A percentile compares a stretch with the other conserved stretches of the same genome.
Evolutionary conservation across 2,797 vertebrate genomes (phyloP).

Genomic region (Helicolenus hilgendorfi): DNA sequence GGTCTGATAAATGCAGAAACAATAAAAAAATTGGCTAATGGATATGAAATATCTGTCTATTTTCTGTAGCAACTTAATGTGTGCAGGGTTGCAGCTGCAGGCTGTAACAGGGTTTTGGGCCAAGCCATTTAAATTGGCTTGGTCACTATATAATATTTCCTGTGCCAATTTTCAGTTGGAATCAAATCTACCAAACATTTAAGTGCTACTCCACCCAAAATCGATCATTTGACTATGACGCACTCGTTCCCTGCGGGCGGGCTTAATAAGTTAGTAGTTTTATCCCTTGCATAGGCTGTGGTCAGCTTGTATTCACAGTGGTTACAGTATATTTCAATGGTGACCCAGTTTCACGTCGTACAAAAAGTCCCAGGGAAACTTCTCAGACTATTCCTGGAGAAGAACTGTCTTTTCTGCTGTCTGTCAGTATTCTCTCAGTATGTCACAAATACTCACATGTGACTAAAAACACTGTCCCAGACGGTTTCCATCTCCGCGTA

Average conservation of each 20-base stretch:
- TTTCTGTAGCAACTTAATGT: not conserved
- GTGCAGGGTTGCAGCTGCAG: not conserved
- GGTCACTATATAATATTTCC: not conserved
- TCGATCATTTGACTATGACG: not conserved
- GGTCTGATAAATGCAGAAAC: not conserved
- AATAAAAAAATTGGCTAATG: not conserved
- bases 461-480: not conserved
- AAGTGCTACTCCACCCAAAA: slow-evolving; percentile 1
- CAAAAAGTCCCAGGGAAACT: not conserved
- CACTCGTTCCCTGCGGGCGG: not conserved
- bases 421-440: not conserved
- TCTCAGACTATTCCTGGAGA: not conserved
- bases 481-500: not conserved
- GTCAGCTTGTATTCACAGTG: not conserved
- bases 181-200: not conserved
- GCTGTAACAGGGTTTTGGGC: not conserved
- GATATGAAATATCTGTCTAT: not conserved
- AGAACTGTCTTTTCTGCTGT: not conserved
- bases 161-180: not conserved
- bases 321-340: not conserved
- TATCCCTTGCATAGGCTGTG: slow-evolving; percentile 4
- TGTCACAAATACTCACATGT: not conserved
- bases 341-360: slow-evolving; percentile 17
- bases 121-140: not conserved
- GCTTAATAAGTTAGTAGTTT: not conserved